Conservation (phyloP, 1,140 invertebrate species). For the Zaprionus tsacasi region DNA sequence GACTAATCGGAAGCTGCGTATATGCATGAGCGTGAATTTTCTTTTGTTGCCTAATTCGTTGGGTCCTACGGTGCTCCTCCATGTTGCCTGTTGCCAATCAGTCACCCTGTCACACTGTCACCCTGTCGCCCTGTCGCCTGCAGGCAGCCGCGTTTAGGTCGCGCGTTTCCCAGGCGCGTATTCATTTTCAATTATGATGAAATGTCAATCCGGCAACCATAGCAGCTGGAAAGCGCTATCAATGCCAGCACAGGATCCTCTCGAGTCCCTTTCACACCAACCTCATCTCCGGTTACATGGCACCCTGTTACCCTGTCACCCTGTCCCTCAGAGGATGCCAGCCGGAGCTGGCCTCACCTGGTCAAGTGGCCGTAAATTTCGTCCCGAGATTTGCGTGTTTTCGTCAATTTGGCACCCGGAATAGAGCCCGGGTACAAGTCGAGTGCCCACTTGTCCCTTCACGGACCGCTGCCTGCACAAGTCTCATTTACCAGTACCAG, state of each 20-base stretch:
- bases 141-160: constrained; percentile 44
- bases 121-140: not conserved
- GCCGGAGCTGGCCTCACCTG: not conserved
- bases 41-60: constrained; percentile 17
- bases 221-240: constrained; percentile 15
- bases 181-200: constrained; percentile 75
- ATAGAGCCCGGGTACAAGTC: not conserved
- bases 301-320: too few species aligned
- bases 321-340: too few species aligned
- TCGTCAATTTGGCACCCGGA: constrained; percentile 6
- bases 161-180: constrained; percentile 59
- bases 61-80: not conserved
- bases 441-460: constrained; percentile 1
- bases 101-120: not conserved
- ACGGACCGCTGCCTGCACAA: not conserved
- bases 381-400: constrained; percentile 11
- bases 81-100: constrained; percentile 16
- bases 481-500: not conserved
- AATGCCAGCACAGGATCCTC: not conserved
- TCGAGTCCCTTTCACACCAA: not conserved
- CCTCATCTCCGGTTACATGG: not conserved
- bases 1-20: constrained; percentile 20
- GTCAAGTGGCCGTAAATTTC: constrained; percentile 26
- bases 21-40: constrained; percentile 11
- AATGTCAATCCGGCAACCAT: constrained; percentile 30